These are phyloP conservation scores for Tryphoninae sp. DNA, from an alignment of 2,888 invertebrate genomes.

Conservation along the genomic window DNA sequence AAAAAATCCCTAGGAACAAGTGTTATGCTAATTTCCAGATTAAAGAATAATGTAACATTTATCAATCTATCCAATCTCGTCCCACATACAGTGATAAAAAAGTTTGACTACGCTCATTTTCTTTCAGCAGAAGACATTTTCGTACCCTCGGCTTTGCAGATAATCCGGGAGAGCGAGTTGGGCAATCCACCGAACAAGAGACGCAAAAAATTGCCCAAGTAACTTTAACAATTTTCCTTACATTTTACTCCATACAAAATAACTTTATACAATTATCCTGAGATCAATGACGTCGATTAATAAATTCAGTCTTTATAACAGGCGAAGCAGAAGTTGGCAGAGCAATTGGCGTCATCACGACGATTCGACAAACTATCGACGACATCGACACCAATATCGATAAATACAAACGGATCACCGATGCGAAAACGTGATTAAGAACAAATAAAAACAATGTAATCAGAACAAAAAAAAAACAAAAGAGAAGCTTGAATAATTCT, in stretches of 20 bases:
- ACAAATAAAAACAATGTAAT: not conserved
- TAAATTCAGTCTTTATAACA: constrained; percentile 73
- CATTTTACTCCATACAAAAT: constrained; percentile 42
- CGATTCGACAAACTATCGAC: constrained; percentile 70
- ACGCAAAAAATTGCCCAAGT: constrained; percentile 81
- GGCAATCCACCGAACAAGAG: constrained; percentile 76
- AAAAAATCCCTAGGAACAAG: too few relatives aligned
- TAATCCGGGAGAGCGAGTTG: constrained; percentile 77
- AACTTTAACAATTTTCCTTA: constrained; percentile 60
- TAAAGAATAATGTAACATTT: too few relatives aligned
- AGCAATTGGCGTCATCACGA: constrained; percentile 76
- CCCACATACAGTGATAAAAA: not conserved
- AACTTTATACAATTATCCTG: not conserved
- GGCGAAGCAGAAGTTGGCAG: constrained; percentile 79
- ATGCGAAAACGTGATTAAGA: not conserved
- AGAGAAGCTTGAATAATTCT: constrained; percentile 15
- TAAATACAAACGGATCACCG: constrained; percentile 25
- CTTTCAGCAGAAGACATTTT: constrained; percentile 74
- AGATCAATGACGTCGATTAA: not conserved
- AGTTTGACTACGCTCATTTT: constrained; percentile 26
- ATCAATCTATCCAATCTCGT: too few relatives aligned
- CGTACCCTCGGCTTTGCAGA: constrained; percentile 79
- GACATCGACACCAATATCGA: constrained; percentile 76
- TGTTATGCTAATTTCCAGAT: too few relatives aligned
- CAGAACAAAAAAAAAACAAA: not conserved